Conservation (phyloP, 1,140 invertebrate genomes). For the Halesus radiatus region DNA sequence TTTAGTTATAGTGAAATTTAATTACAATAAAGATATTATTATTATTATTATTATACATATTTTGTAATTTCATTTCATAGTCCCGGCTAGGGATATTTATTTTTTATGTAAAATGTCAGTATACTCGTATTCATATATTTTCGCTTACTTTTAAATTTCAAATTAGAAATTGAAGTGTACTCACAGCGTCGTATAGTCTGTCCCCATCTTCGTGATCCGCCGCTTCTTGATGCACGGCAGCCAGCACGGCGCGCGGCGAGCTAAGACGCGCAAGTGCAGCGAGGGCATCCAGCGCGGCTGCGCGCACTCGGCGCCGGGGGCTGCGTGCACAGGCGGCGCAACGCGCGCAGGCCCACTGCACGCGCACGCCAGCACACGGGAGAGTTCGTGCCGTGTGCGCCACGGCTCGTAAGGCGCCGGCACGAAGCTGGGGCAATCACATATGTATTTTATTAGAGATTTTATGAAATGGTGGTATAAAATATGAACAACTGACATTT, state of each 20-base stretch:
- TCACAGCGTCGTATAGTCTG: slow-evolving; percentile 69
- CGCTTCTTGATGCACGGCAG: slow-evolving; percentile 66
- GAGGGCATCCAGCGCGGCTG: slow-evolving; percentile 85
- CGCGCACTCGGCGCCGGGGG: slow-evolving; percentile 77
- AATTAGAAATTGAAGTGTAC: not conserved
- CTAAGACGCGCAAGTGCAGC: slow-evolving; percentile 84
- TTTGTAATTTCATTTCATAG: too few species aligned
- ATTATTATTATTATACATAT: too few species aligned
- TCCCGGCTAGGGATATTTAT: too few species aligned
- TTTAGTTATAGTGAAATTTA: too few species aligned
- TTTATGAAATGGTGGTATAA: too few species aligned
- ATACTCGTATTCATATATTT: too few species aligned
- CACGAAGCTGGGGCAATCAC: slow-evolving; percentile 71
- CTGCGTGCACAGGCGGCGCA: slow-evolving; percentile 74
- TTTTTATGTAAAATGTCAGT: too few species aligned
- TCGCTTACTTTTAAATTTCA: too few species aligned
- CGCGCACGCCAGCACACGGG: slow-evolving; percentile 85
- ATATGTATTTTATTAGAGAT: too few species aligned
- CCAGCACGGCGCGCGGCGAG: slow-evolving; percentile 69
- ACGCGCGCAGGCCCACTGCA: slow-evolving; percentile 72
- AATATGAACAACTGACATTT: too few species aligned
- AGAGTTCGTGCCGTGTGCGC: slow-evolving; percentile 84
- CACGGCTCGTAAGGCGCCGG: slow-evolving; percentile 83
- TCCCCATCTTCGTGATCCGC: slow-evolving; percentile 64
- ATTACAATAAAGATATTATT: too few species aligned